phyloP scores from a whole-genome alignment of 2,113 vertebrate genomes.

The Willisornis vidua region DNA sequence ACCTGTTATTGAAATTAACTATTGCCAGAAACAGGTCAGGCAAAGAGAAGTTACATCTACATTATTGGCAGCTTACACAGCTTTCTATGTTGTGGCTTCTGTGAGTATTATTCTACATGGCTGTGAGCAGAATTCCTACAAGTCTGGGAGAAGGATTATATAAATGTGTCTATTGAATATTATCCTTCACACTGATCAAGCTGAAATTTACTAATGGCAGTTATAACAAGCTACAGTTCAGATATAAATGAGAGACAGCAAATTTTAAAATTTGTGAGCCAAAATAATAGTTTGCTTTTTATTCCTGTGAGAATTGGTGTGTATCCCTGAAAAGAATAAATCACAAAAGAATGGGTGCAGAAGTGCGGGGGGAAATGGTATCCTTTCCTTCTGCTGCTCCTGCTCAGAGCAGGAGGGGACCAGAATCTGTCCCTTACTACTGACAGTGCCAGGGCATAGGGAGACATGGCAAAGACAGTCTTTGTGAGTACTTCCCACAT shows the following conservation, averaged over 20 bases:
- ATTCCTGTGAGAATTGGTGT: background rate
- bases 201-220: background rate
- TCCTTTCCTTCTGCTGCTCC: background rate
- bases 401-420: background rate
- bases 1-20: background rate
- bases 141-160: background rate
- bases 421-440: background rate
- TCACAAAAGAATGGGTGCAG: background rate
- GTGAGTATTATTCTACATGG: background rate
- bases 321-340: background rate
- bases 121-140: background rate
- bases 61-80: background rate
- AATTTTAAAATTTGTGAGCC: background rate
- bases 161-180: background rate
- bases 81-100: background rate
- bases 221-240: background rate
- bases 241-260: background rate
- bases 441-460: background rate
- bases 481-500: background rate
- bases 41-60: background rate
- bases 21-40: background rate
- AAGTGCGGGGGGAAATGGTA: accelerated
- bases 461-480: background rate
- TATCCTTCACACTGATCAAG: background rate
- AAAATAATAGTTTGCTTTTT: background rate